Base-by-base conservation (phyloP, 2,797 vertebrate species). In the Mormyrops attenuatus region DNA sequence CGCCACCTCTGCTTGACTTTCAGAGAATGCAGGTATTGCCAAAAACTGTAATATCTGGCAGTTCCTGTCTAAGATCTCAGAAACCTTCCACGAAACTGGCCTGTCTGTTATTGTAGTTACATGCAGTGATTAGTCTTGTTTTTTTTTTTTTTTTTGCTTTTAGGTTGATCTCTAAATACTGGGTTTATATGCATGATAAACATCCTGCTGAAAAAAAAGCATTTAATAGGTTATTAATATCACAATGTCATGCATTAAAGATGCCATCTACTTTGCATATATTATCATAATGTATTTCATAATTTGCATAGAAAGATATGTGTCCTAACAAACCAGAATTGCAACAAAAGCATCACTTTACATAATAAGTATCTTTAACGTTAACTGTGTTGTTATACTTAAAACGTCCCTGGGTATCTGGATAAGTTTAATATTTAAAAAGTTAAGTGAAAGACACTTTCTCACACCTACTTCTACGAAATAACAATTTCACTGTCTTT, bases 211-310 rank as follows among this genome's bases (percentile, higher is more conserved):
- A 73, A 86, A 90, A 85, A 85, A 82, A 50, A 34, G 66, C 57
- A 89, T 90, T 89, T 90, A 89, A 90, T 90, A 87, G 90, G 90
- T 94, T 94, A 94, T 94, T 94, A 95, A 94, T 95, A 95, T 94
- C 93, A 93, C 93, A 93, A 92, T 94, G 93, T 94, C 94, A 94
- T 95, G 93, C 94, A 95, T 95, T 96, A 95, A 95, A 94, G 93
- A 94, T 91, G 91, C 66, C 50, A 89, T 22, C 38, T 88, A 95
- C 95, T 95, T 95, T 93, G 88, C 94, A 95, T 95, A 94, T 89
- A 95, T 95, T 95, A 91, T 92, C 95, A 95, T 95, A 95, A 95
- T 95, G 92, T 93, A 91, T 91, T 89, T 85, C 80, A 85, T 66
- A 60, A 95, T 95, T 95, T 95, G 94, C 94, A 95, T 94, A 91